Evolutionary conservation across 2,797 vertebrate species (phyloP).

Genomic region (Eulemur coronatus): DNA sequence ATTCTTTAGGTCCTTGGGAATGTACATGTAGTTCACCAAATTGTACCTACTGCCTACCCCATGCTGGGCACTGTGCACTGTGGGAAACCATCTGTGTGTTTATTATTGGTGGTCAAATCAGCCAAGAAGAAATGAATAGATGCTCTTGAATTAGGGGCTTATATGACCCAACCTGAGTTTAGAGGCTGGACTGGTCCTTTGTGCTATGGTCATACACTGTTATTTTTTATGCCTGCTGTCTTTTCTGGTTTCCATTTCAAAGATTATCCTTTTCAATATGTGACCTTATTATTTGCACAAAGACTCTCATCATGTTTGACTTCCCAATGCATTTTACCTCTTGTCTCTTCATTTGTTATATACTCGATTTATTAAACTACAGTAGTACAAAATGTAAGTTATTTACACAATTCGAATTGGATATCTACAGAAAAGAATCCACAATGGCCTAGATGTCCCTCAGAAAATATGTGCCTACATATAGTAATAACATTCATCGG

Average conservation of each 20-base stretch:
- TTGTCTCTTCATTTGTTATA: not conserved
- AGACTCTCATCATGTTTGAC: slow-evolving; percentile 20
- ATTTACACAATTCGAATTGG: slow-evolving; percentile 4
- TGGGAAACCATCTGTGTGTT: not conserved
- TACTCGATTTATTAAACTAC: slow-evolving; percentile 14
- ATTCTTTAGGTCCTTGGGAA: not conserved
- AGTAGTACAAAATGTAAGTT: not conserved
- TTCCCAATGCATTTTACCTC: slow-evolving; percentile 34
- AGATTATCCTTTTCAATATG: not conserved
- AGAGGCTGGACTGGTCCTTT: not conserved
- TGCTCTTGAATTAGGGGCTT: not conserved
- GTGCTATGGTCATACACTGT: not conserved
- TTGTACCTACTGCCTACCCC: not conserved
- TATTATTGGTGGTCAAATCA: not conserved
- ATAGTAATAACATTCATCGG: too few species aligned
- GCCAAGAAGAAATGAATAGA: not conserved
- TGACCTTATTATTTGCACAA: slow-evolving; percentile 44
- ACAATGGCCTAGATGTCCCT: not conserved
- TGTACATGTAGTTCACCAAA: not conserved
- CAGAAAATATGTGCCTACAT: not conserved
- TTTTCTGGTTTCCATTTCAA: not conserved
- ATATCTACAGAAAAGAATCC: slow-evolving; percentile 12
- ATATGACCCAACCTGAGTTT: not conserved
- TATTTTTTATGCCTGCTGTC: not conserved
- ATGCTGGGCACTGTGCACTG: not conserved